These are phyloP conservation scores for Caprella mutica DNA, from an alignment of 2,888 invertebrate genomes.

Conservation along the genomic window DNA sequence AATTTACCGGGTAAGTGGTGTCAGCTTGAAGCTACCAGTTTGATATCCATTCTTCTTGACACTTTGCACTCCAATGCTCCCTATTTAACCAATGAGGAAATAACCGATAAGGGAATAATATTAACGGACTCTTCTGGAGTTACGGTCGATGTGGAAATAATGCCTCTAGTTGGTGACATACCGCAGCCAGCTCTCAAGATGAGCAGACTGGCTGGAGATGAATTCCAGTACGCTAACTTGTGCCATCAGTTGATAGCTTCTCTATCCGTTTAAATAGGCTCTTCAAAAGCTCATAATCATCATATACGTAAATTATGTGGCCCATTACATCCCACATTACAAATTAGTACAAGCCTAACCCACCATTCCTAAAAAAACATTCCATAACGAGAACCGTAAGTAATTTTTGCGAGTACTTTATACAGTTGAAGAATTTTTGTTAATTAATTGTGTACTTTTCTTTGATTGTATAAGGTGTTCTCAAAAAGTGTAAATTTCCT, in stretches of 20 bases:
- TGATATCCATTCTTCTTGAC: conserved; percentile 22
- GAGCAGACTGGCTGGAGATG: conserved; percentile 30
- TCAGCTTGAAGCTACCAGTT: conserved; percentile 22
- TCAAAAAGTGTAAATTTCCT: no score
- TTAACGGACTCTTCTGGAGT: conserved; percentile 28
- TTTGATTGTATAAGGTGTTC: no score
- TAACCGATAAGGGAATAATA: conserved; percentile 23
- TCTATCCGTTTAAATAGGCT: no score
- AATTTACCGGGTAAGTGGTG: conserved; percentile 30
- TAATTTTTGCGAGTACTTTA: no score
- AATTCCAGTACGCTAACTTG: conserved; percentile 28
- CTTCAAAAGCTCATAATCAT: no score
- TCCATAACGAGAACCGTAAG: no score
- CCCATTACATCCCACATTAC: no score
- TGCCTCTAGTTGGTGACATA: conserved; percentile 25
- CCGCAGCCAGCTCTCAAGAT: conserved; percentile 26
- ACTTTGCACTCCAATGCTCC: conserved; percentile 26
- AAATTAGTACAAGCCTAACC: no score
- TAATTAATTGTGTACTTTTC: no score
- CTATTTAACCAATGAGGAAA: conserved; percentile 21
- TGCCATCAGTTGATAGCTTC: conserved; percentile 32
- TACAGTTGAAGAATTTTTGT: no score
- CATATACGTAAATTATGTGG: no score
- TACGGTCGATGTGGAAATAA: conserved; percentile 28
- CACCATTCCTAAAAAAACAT: no score